Conservation (phyloP, 2,888 invertebrate genomes). For the Ecdyonurus torrentis region DNA sequence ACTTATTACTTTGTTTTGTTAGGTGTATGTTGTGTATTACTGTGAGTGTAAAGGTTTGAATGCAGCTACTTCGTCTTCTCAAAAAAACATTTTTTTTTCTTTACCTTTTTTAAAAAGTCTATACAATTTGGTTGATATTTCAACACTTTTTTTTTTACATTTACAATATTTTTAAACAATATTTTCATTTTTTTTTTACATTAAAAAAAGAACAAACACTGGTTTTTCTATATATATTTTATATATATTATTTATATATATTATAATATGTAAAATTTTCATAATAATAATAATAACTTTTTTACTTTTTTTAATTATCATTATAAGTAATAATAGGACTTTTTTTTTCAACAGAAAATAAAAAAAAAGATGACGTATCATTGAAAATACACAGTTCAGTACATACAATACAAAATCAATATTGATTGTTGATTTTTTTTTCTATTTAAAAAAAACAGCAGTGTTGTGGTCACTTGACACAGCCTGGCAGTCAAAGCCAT, state of each 20-base stretch:
- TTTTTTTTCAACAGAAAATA: constrained; percentile 26
- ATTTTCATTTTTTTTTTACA: constrained; percentile 8
- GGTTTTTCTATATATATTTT: constrained; percentile 4
- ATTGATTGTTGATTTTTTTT: too few relatives aligned
- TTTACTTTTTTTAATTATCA: constrained; percentile 20
- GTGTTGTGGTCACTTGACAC: constrained; percentile 21
- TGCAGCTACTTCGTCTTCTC: not conserved
- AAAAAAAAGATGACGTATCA: constrained; percentile 20
- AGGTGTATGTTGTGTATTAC: not conserved
- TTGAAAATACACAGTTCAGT: constrained; percentile 16
- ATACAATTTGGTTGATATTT: constrained; percentile 12
- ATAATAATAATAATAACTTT: constrained; percentile 11
- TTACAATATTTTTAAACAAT: constrained; percentile 13
- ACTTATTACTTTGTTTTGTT: not conserved
- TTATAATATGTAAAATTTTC: not conserved
- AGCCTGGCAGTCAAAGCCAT: not conserved
- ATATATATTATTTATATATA: constrained; percentile 3
- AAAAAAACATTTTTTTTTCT: constrained; percentile 11
- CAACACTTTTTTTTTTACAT: constrained; percentile 9
- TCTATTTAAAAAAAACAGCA: constrained; percentile 25
- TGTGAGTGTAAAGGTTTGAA: not conserved
- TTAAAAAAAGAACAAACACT: constrained; percentile 5
- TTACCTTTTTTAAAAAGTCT: constrained; percentile 11
- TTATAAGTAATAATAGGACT: constrained; percentile 20
- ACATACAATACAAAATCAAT: constrained; percentile 20